Percentiles rank a stretch among this genome's conserved stretches.
phyloP scores from a whole-genome alignment of 2,113 vertebrate genomes.

The Melanerpes formicivorus region DNA sequence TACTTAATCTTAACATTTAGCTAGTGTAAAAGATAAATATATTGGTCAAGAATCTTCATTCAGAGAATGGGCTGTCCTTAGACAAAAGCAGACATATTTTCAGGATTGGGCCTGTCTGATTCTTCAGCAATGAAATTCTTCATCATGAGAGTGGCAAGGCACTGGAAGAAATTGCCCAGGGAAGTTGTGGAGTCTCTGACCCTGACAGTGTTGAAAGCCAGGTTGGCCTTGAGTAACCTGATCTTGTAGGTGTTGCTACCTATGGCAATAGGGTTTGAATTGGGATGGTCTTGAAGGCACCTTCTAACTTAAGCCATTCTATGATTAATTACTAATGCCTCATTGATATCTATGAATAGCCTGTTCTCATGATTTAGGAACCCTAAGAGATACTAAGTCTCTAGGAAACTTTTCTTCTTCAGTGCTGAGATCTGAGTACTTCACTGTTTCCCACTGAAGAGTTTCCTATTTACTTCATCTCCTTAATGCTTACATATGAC shows the following conservation, averaged over 20 bases:
- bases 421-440: neutral
- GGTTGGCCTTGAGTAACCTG: no score
- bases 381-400: neutral
- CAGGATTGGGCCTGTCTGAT: neutral
- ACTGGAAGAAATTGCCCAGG: no score
- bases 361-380: neutral
- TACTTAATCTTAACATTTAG: neutral
- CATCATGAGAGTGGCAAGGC: no score
- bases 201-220: no score
- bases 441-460: neutral
- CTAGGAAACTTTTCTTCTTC: neutral
- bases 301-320: neutral
- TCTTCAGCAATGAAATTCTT: no score
- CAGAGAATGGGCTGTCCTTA: neutral
- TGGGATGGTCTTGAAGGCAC: no score
- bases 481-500: neutral
- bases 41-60: neutral
- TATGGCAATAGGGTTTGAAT: no score
- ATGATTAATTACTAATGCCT: conserved; percentile 17
- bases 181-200: no score
- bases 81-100: neutral
- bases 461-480: neutral
- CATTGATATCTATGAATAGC: neutral
- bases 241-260: no score
- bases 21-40: neutral